Base-by-base conservation (phyloP, 53 echinoderm and acorn worm species). In the Zoroaster sp. region DNA sequence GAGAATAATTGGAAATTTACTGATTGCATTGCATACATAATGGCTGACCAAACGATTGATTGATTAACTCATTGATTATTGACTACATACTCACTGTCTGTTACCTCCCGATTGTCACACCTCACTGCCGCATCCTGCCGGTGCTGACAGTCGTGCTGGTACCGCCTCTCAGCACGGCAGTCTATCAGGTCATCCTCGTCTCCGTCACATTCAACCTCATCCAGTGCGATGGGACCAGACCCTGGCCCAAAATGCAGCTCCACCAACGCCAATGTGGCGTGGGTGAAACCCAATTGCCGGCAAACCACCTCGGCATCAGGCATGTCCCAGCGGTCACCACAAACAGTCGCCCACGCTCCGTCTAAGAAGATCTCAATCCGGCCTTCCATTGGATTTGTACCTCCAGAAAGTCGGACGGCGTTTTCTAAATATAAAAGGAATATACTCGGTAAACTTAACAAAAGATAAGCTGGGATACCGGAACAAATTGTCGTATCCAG, bases 131-230 rank as follows among this genome's bases (percentile, higher is more conserved):
- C 88, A 33, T 88, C 88, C 23, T 88, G 76, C 54, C 36, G 40
- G 28, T 88, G 88, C 59, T 77, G 75, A 25, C 88, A 88, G 25
- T 90, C 82, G 23, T 71, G 45, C 28, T 72, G 52, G 40, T 73
- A 52, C 71, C 35, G n/a, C 32, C 37, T 53, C 41, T 47, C 17
- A 23, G 47, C 72, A 1, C 30, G 36, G 53, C 90, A 90, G 39
- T 90, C 81, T 9, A 34, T 38, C 15, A 90, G 33, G 7, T 52
- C 55, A 2, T 37, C 69, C 53, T 90, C 90, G 43, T 90, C 72
- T n/a, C 90, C 90, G 13, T 40, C 17, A 28, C 90, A 90, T 23
- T 44, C 40, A 7, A 90, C 78, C 40, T 78, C 53, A 36, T 90
- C 90, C 30, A 90, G 72, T 25, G 34, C 35, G 33, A 90, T 90